Evolutionary conservation across 2,888 invertebrate genomes (phyloP), one percentile per base, ranked within the genome.

Genomic region (Cylloceria caligata): DNA sequence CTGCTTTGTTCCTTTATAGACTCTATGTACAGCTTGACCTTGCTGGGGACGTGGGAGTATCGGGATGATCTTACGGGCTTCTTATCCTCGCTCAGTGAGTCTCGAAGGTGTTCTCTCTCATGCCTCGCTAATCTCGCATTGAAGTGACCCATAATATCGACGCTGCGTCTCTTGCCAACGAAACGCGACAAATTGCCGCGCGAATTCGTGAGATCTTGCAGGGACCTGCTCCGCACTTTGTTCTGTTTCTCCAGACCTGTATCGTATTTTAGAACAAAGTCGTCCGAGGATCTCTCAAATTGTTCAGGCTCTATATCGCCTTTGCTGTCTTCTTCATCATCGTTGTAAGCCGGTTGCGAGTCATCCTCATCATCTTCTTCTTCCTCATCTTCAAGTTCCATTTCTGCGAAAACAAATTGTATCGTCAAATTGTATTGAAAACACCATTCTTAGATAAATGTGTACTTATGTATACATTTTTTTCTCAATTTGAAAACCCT

Each of bases 21-120:
- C 27, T 82, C 83, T 52, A 92, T 92, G 49, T 92, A 92, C 16
- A 83, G 86, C 80, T 89, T 91, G 0, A 92, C 92, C 88, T 90
- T 91, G 75, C 92, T 92, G 77, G 88, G 80, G 21, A 92, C 86
- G 65, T 91, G 85, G 21, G 85, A 86, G 83, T 89, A 92, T 57
- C 80, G 88, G 49, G 60, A 74, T 9, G 84, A 75, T n/a, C 84
- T 79, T 3, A 86, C 60, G 34, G 78, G 80, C 34, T 80, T 86
- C 62, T 79, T 88, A 13, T 34, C 2, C 5, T 45, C 21, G 71
- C 64, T n/a, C 6, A 84, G 24, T 27, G 83, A 62, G 67, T 85
- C 85, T 16, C 77, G 77, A 45, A 64, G 74, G 11, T 74, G 45
- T 45, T 68, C 76, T 16, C 76, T 3, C 65, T 82, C 39, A 9